Percentiles rank a stretch among this genome's conserved stretches.
Conservation (phyloP, 2,888 invertebrate genomes). For the Metellina segmentata region DNA sequence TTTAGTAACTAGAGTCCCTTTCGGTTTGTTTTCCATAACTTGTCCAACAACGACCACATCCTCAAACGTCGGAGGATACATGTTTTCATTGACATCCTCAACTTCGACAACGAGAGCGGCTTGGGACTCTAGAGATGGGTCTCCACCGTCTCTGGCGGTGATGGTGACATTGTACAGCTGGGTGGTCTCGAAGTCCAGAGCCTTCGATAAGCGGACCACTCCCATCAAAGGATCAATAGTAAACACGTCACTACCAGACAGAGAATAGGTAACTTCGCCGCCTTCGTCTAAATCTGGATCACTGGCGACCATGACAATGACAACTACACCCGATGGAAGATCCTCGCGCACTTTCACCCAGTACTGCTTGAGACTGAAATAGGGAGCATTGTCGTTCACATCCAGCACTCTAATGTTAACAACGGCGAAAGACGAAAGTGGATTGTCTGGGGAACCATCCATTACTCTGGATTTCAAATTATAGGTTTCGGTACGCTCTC, state of each 20-base stretch:
- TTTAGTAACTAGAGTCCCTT: slow-evolving; percentile 88
- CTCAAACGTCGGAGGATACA: slow-evolving; percentile 89
- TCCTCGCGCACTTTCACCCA: slow-evolving; percentile 93
- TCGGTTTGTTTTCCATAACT: slow-evolving; percentile 90
- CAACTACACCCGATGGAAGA: slow-evolving; percentile 91
- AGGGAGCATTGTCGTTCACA: slow-evolving; percentile 93
- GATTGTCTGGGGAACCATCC: slow-evolving; percentile 84
- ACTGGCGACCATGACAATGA: slow-evolving; percentile 90
- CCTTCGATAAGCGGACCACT: slow-evolving; percentile 88
- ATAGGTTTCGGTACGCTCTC: slow-evolving; percentile 91
- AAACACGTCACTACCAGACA: slow-evolving; percentile 86
- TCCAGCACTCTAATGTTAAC: slow-evolving; percentile 92
- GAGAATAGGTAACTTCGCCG: slow-evolving; percentile 89
- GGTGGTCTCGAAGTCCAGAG: slow-evolving; percentile 92
- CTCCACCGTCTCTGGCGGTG: slow-evolving; percentile 91
- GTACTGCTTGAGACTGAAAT: slow-evolving; percentile 85
- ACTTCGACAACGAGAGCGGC: slow-evolving; percentile 89
- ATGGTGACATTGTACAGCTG: slow-evolving; percentile 94
- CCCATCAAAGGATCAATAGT: slow-evolving; percentile 92
- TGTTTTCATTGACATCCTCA: slow-evolving; percentile 96
- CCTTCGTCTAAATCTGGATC: slow-evolving; percentile 93
- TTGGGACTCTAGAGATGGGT: slow-evolving; percentile 87
- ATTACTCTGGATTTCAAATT: slow-evolving; percentile 89
- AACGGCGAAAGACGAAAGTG: slow-evolving; percentile 89
- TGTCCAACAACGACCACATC: slow-evolving; percentile 85